phyloP scores from a whole-genome alignment of 2,797 vertebrate species.

The Thripadectes ignobilis region DNA sequence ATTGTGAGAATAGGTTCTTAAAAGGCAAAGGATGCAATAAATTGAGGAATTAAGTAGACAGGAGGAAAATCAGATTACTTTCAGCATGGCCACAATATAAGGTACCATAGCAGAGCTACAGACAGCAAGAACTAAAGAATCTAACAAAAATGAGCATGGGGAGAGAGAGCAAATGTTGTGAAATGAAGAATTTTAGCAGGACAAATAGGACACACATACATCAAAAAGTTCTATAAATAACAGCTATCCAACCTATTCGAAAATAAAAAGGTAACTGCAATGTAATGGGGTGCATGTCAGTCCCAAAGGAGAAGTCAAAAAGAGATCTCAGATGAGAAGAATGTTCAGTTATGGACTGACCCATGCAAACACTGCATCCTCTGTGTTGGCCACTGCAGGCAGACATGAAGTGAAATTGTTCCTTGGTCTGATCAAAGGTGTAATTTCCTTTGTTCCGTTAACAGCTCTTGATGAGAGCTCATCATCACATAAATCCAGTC shows the following conservation, averaged over 20 bases:
- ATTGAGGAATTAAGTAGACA: background rate
- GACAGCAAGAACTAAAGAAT: background rate
- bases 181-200: background rate
- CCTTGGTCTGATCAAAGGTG: background rate
- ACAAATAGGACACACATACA: background rate
- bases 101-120: background rate
- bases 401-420: background rate
- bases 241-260: background rate
- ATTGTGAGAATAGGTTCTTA: background rate
- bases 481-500: background rate
- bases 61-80: background rate
- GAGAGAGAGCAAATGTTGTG: background rate
- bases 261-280: background rate
- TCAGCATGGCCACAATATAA: background rate
- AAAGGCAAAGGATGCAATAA: background rate
- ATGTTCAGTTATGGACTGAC: background rate
- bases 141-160: background rate
- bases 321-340: background rate
- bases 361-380: background rate
- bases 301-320: background rate
- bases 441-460: background rate
- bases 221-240: background rate
- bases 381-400: background rate
- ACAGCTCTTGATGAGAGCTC: background rate
- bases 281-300: background rate